phyloP scores from a whole-genome alignment of 2,888 invertebrate genomes.

The Rhimphoctona megacephalus region DNA sequence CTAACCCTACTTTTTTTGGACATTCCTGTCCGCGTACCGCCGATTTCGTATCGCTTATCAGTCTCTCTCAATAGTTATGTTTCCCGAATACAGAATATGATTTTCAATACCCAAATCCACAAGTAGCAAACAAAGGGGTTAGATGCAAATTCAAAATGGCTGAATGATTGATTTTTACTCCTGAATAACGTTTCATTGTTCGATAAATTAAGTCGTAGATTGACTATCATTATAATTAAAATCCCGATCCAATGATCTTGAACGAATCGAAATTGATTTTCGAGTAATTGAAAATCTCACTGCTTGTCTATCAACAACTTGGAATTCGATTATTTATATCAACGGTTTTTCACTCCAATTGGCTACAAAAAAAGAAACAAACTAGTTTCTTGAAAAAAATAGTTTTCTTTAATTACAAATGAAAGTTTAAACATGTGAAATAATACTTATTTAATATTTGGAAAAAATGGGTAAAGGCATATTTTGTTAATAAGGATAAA shows the following conservation, averaged over 20 bases:
- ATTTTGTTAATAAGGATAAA: background rate
- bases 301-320: background rate
- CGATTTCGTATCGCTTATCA: background rate
- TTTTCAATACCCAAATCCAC: conserved; percentile 67
- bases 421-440: background rate
- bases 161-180: conserved; percentile 38
- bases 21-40: background rate
- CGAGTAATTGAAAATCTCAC: background rate
- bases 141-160: conserved; percentile 56
- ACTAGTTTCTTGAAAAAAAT: background rate
- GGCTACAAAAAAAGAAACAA: background rate
- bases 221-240: background rate
- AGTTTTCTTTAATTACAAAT: background rate
- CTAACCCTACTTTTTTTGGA: background rate
- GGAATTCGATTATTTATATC: background rate
- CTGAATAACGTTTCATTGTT: background rate
- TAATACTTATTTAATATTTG: background rate
- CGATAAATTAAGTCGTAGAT: background rate
- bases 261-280: background rate
- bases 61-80: conserved; percentile 31
- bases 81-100: conserved; percentile 53
- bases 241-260: background rate
- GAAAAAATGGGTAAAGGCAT: background rate
- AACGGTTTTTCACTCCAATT: background rate
- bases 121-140: conserved; percentile 57